phyloP scores from a whole-genome alignment of 2,113 vertebrate species.

The Scartelaos histophorus region DNA sequence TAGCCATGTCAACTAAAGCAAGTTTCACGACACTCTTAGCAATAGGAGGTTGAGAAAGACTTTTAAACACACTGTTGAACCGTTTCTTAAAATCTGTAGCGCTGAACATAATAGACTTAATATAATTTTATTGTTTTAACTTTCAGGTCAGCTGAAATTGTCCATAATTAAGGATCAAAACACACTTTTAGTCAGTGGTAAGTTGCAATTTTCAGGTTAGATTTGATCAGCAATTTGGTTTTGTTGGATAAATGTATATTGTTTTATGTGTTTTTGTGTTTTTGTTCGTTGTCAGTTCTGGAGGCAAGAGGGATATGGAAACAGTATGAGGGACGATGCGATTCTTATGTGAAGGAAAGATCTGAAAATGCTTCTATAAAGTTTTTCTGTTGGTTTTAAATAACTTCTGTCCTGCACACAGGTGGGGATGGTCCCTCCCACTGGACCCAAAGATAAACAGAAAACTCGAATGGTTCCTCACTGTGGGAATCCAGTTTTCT shows the following conservation, averaged over 20 bases:
- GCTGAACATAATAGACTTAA: not conserved
- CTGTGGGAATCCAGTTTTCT: conserved; percentile 70
- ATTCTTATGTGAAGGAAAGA: conserved; percentile 85
- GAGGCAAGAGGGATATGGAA: conserved; percentile 80
- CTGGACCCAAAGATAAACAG: conserved; percentile 50
- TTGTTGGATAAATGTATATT: not conserved
- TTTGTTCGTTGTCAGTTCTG: conserved; percentile 74
- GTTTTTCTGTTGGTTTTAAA: not conserved
- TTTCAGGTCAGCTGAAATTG: conserved; percentile 71
- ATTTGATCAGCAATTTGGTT: not conserved
- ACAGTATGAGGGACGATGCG: conserved; percentile 54
- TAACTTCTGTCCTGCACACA: conserved; percentile 31
- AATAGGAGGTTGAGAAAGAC: conserved; percentile 15
- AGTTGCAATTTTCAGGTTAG: conserved; percentile 34
- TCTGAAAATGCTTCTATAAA: not conserved
- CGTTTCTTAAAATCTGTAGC: not conserved
- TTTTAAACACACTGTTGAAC: not conserved
- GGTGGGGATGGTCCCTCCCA: conserved; percentile 70
- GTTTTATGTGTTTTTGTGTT: not conserved
- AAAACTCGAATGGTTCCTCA: conserved; percentile 68
- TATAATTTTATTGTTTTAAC: conserved; percentile 8
- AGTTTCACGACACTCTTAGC: conserved; percentile 19
- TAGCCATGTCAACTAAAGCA: conserved; percentile 63
- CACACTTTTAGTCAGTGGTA: conserved; percentile 63
- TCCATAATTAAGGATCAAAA: conserved; percentile 60